Evolutionary conservation across 2,888 invertebrate species (phyloP), one percentile per base, ranked within the genome.

Genomic region (Glomeris marginata): DNA sequence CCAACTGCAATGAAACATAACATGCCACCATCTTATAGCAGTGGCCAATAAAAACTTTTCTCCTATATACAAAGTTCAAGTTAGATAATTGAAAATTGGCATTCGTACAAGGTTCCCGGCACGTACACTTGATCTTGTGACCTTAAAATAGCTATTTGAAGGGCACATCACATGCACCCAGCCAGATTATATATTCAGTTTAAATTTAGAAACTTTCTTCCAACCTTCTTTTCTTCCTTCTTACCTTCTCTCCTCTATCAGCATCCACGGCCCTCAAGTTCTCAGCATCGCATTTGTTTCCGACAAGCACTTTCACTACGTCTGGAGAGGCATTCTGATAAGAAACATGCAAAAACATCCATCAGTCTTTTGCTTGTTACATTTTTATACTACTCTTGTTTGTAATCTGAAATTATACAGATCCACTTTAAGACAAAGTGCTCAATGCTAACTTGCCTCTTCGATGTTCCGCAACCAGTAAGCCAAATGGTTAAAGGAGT

Each of bases 391-490:
- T n/a, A n/a, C 28, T 28, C 28, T 28, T 28, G 28, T 28, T 28
- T 28, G 28, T 28, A 28, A 28, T 8, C 4, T 28, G 28, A 28
- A 28, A 28, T 28, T 5, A 28, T 3, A 3, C 28, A 28, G 28
- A 28, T 28, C 4, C 28, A 28, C 28, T 28, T 28, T 5, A 28
- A 8, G 8, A 28, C 8, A 28, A 28, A 28, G 28, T 28, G 8
- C 8, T 3, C 28, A 10, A 6, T 20, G 18, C 11, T 8, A 16
- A 58, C 65, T 64, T 68, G 85, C 87, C 75, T 85, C 84, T 72
- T 87, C 83, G 58, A 90, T 86, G 69, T 86, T 87, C 65, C 84
- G 76, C 54, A 90, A 73, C 90, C 90, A 90, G 64, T 88, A 88
- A 8, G 84, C 81, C 57, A 90, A 72, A 68, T 87, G 84, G 65